phyloP scores from a whole-genome alignment of 1,140 invertebrate species.

The Macrocentrus cingulum region DNA sequence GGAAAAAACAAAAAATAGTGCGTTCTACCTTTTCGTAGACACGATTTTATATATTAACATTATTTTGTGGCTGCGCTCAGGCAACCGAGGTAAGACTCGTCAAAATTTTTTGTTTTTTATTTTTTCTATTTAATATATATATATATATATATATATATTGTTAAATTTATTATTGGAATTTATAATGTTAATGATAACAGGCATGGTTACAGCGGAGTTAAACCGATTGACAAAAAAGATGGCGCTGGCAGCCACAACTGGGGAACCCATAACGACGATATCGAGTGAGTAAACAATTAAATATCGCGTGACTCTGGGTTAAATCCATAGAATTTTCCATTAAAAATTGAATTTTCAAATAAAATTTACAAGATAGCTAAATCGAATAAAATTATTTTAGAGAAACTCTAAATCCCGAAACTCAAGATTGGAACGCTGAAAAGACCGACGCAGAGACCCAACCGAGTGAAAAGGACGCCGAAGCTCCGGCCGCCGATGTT shows the following conservation, averaged over 20 bases:
- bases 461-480: constrained; percentile 51
- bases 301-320: no score
- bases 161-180: constrained; percentile 2
- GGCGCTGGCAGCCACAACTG: constrained; percentile 93
- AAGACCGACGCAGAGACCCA: constrained; percentile 48
- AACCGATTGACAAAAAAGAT: constrained; percentile 90
- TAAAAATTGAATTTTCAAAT: neutral
- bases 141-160: constrained; percentile 6
- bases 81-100: constrained; percentile 42
- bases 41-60: neutral
- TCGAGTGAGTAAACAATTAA: constrained; percentile 67
- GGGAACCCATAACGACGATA: constrained; percentile 90
- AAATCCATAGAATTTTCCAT: no score
- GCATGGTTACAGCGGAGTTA: constrained; percentile 77
- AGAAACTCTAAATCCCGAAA: constrained; percentile 54
- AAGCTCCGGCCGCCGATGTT: constrained; percentile 42
- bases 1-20: no score
- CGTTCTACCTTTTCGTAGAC: constrained; percentile 5
- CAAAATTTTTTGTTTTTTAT: constrained; percentile 11
- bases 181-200: constrained; percentile 50
- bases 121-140: no score
- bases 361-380: constrained; percentile 12
- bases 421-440: constrained; percentile 56
- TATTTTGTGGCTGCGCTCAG: constrained; percentile 34
- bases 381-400: no score